Percentiles rank a stretch among this genome's conserved stretches.
Conservation (phyloP, 2,113 vertebrate species). For the Tachysurus fulvidraco region DNA sequence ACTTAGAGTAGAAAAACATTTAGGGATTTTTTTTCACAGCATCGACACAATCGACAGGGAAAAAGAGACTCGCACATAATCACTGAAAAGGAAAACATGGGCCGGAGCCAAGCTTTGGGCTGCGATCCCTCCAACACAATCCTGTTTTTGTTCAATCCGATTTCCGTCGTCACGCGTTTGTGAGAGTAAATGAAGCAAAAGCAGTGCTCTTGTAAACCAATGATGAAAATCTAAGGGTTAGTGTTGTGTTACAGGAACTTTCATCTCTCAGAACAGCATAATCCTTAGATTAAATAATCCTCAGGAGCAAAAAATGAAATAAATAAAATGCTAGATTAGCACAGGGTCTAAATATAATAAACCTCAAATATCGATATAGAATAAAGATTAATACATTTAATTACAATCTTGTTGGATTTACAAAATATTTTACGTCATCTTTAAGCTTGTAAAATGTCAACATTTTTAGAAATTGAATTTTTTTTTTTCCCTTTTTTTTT, state of each 20-base stretch:
- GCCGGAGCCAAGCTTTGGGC: not conserved
- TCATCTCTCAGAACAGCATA: not conserved
- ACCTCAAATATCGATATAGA: not conserved
- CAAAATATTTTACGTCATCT: no score
- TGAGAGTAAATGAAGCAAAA: not conserved
- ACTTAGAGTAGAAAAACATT: conserved; percentile 3
- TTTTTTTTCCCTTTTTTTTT: not conserved
- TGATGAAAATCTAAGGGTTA: not conserved
- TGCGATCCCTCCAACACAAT: not conserved
- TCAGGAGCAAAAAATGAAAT: not conserved
- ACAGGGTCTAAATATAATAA: not conserved
- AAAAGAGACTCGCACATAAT: not conserved
- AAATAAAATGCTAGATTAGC: not conserved
- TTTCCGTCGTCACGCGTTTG: not conserved
- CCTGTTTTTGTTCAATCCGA: not conserved
- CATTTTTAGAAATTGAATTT: no score
- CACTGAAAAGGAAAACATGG: not conserved
- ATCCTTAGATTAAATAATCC: conserved; percentile 9
- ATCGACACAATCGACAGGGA: not conserved
- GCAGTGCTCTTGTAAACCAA: not conserved
- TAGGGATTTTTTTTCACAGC: conserved; percentile 5
- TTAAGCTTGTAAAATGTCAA: no score
- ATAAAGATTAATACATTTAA: not conserved
- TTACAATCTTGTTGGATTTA: not conserved
- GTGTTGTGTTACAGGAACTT: not conserved